Conservation (phyloP, 2,797 vertebrate species). For the Notamacropus eugenii region DNA sequence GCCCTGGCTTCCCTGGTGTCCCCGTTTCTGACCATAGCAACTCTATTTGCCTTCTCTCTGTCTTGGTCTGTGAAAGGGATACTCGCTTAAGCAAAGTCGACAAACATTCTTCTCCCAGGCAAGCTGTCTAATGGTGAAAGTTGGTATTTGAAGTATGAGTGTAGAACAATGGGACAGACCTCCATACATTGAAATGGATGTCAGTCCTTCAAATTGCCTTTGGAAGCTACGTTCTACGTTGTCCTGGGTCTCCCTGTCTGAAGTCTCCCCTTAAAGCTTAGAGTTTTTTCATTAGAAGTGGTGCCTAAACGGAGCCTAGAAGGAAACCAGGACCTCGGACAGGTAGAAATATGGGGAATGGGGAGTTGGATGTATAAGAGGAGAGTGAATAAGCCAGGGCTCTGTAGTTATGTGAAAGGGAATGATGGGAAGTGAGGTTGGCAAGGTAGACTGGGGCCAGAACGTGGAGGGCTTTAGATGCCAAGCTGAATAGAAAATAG, state of each 20-base stretch:
- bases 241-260: neutral
- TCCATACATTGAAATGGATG: neutral
- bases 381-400: neutral
- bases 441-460: neutral
- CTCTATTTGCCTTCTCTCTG: conserved; percentile 11
- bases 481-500: neutral
- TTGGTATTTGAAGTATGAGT: neutral
- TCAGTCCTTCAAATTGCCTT: neutral
- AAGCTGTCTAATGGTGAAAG: conserved; percentile 34
- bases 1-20: neutral
- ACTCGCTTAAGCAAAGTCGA: conserved; percentile 32
- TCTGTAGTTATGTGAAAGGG: neutral
- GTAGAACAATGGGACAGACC: neutral
- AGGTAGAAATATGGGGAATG: neutral
- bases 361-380: neutral
- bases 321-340: neutral
- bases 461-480: neutral
- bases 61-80: conserved; percentile 1
- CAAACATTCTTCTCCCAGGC: conserved; percentile 34
- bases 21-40: neutral
- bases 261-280: neutral
- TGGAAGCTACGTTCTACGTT: neutral
- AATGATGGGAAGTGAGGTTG: neutral
- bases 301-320: neutral
- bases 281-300: neutral